A percentile compares a stretch with the other conserved stretches of the same genome.
Conservation (phyloP, 1,140 invertebrate genomes). For the Cryptotermes secundus region DNA sequence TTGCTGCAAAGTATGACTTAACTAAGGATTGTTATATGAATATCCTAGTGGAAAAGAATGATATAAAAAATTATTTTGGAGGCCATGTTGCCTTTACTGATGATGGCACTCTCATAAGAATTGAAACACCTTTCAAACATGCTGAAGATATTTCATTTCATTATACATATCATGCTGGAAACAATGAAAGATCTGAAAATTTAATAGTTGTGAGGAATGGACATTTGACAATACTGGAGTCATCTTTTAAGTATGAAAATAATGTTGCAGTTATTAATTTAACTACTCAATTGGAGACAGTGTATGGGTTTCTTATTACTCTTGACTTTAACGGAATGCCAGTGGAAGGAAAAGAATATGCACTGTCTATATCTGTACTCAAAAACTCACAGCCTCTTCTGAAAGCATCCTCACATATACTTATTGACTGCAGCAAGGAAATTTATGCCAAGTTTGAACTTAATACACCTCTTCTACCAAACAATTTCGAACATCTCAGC, state of each 20-base stretch:
- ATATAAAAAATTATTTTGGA: not conserved
- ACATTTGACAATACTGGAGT: not conserved
- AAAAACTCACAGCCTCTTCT: not conserved
- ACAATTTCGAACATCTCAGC: not conserved
- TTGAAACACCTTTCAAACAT: not conserved
- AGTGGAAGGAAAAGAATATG: not conserved
- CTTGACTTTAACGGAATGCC: not conserved
- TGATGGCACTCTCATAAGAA: not conserved
- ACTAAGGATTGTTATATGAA: not conserved
- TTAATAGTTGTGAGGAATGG: not conserved
- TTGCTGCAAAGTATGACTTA: not conserved
- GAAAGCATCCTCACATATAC: not conserved
- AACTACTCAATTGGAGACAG: not conserved
- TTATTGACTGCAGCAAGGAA: conserved; percentile 12
- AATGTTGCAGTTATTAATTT: not conserved
- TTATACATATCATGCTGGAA: not conserved
- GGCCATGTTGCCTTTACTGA: not conserved
- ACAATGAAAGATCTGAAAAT: not conserved
- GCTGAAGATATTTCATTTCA: not conserved
- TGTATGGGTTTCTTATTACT: not conserved
- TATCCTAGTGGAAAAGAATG: not conserved
- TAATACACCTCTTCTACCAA: not conserved
- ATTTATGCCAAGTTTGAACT: not conserved
- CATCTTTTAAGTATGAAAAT: not conserved
- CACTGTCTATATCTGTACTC: conserved; percentile 5